These are phyloP conservation scores for Netelia inedita DNA, from an alignment of 2,888 invertebrate species.

Conservation along the genomic window DNA sequence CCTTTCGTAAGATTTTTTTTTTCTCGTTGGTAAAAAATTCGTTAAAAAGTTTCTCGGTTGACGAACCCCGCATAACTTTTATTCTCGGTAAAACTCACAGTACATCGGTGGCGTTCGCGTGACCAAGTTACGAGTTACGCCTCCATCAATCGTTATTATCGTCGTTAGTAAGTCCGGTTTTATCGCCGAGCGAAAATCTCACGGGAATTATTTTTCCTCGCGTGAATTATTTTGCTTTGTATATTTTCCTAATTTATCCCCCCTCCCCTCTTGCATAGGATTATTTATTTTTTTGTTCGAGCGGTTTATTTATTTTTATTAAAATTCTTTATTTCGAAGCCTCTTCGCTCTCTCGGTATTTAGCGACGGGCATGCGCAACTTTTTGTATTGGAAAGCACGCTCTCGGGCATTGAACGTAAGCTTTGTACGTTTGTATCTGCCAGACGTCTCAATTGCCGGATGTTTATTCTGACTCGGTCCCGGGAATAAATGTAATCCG, in stretches of 20 bases:
- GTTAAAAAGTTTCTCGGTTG: not conserved
- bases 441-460: constrained; percentile 63
- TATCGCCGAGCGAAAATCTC: constrained; percentile 35
- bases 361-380: not conserved
- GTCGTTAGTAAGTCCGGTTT: constrained; percentile 12
- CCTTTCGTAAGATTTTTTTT: too few relatives aligned
- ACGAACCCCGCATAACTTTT: not conserved
- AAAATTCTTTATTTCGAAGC: not conserved
- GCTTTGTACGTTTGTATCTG: constrained; percentile 31
- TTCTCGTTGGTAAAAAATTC: too few relatives aligned
- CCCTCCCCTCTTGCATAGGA: not conserved
- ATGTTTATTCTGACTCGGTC: constrained; percentile 74
- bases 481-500: constrained; percentile 64
- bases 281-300: not conserved
- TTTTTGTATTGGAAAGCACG: constrained; percentile 11
- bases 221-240: not conserved
- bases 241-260: not conserved
- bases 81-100: not conserved
- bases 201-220: constrained; percentile 21
- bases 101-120: not conserved
- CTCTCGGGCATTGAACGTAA: constrained; percentile 18
- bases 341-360: not conserved
- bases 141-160: constrained; percentile 33
- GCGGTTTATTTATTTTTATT: not conserved
- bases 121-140: constrained; percentile 31